Evolutionary conservation across 2,797 vertebrate species (phyloP).

Genomic region (Oreochromis mossambicus): DNA sequence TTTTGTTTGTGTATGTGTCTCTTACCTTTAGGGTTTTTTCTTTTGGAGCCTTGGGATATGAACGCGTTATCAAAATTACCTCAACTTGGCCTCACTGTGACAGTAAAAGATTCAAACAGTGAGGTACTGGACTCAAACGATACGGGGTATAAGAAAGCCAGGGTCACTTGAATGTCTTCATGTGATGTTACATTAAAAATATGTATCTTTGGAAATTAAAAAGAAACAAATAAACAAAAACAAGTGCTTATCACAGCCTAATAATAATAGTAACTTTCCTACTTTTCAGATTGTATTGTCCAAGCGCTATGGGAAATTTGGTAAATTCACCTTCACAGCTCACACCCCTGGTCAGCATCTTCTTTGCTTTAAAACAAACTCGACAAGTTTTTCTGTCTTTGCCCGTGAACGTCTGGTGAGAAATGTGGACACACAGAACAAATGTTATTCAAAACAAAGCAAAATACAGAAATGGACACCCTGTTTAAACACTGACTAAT

Average conservation of each 20-base stretch:
- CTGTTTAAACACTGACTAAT: not conserved
- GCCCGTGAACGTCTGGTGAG: constrained; percentile 83
- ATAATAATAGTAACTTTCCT: not conserved
- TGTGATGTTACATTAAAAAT: not conserved
- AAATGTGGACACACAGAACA: constrained; percentile 1
- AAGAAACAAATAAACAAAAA: not conserved
- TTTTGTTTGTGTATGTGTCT: not conserved
- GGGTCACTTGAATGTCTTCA: not conserved
- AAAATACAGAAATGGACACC: not conserved
- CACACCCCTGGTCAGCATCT: constrained; percentile 81
- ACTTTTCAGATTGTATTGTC: constrained; percentile 77
- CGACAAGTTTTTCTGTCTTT: constrained; percentile 80
- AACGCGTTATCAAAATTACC: constrained; percentile 63
- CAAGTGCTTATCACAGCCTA: not conserved
- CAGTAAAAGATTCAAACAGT: constrained; percentile 75
- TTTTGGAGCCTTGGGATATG: constrained; percentile 83
- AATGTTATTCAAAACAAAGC: not conserved
- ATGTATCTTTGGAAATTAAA: rapidly evolving
- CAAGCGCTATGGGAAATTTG: constrained; percentile 82
- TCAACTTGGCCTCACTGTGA: constrained; percentile 85
- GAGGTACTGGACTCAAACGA: constrained; percentile 74
- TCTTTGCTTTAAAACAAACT: constrained; percentile 90
- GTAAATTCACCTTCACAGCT: constrained; percentile 86
- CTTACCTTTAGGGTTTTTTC: constrained; percentile 78
- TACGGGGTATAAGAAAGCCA: not conserved